These are phyloP conservation scores for Lepus timidus DNA, from an alignment of 2,113 vertebrate genomes.

Conservation along the genomic window DNA sequence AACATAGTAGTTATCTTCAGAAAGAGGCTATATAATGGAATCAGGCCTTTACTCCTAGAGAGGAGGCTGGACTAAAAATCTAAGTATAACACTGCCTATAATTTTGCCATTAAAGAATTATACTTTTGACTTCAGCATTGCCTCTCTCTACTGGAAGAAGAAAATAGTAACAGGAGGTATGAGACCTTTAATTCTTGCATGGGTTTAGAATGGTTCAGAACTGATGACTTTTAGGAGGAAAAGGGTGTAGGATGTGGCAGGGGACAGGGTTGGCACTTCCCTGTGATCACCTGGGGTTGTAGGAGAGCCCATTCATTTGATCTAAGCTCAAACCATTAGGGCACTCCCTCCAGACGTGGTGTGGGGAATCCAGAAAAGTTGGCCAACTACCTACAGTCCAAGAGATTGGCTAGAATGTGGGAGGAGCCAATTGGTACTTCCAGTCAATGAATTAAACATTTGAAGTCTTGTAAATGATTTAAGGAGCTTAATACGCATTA, in stretches of 20 bases:
- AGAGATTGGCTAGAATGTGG: not conserved
- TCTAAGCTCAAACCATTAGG: not conserved
- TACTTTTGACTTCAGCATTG: not conserved
- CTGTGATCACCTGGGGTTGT: not conserved
- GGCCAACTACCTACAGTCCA: not conserved
- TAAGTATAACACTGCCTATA: not conserved
- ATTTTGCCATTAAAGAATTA: not conserved
- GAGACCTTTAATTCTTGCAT: not conserved
- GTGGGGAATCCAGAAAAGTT: not conserved
- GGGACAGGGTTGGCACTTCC: not conserved
- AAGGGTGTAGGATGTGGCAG: not conserved
- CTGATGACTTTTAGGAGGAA: not conserved
- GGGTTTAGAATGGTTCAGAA: not conserved
- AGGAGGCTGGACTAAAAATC: not conserved
- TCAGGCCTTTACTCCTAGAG: not conserved
- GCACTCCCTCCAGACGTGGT: not conserved
- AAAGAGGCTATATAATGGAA: not conserved
- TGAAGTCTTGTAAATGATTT: constrained; percentile 71
- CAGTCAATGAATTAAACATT: constrained; percentile 59
- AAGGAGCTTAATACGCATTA: constrained; percentile 70
- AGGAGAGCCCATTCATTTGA: not conserved
- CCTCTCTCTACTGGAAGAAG: not conserved
- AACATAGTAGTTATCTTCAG: not conserved
- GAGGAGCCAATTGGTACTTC: constrained; percentile 5
- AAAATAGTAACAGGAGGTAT: not conserved